Conservation (phyloP, 2,113 vertebrate genomes). For the Crypturellus undulatus region DNA sequence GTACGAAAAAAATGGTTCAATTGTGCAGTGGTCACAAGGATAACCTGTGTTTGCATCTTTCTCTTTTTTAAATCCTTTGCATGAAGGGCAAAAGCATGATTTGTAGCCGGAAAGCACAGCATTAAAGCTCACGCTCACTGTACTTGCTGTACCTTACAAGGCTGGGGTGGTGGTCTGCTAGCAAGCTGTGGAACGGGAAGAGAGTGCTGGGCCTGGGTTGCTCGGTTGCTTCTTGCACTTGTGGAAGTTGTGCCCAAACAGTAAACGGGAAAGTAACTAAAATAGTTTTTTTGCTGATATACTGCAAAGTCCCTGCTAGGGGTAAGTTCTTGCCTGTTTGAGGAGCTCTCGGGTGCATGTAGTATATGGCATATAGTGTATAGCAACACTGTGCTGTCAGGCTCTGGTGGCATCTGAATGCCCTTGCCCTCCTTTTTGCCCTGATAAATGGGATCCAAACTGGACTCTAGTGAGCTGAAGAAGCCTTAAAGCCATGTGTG, state of each 20-base stretch:
- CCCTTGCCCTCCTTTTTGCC: rapidly evolving
- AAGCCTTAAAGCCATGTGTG: background rate
- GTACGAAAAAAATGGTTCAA: conserved; percentile 8
- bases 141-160: background rate
- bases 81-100: background rate
- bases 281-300: conserved; percentile 5
- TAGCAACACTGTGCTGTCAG: background rate
- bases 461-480: background rate
- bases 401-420: background rate
- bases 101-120: background rate
- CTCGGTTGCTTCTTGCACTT: background rate
- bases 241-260: background rate
- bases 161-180: background rate
- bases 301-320: background rate
- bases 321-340: background rate
- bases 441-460: background rate
- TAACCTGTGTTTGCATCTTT: background rate
- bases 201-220: conserved; percentile 13
- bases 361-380: background rate
- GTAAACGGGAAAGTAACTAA: conserved; percentile 34
- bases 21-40: background rate
- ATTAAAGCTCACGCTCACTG: background rate
- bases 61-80: background rate
- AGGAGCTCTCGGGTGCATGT: background rate
- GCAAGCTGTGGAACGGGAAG: background rate